phyloP scores from a whole-genome alignment of 2,797 vertebrate genomes.

The Phataginus tricuspis region DNA sequence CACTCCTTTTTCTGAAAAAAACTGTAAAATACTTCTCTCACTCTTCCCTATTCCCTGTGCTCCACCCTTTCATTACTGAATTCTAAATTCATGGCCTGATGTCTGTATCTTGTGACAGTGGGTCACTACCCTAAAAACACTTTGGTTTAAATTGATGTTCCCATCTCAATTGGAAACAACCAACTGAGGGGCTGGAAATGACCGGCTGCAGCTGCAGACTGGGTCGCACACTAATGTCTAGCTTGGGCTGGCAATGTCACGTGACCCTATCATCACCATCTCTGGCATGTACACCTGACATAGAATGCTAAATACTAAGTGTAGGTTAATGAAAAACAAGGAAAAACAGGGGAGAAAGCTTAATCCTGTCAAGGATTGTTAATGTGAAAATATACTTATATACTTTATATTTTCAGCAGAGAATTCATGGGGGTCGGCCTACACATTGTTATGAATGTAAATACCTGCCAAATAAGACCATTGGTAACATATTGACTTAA shows the following conservation, averaged over 20 bases:
- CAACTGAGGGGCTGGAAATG: constrained; percentile 46
- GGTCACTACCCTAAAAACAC: constrained; percentile 45
- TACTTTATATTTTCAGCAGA: constrained; percentile 19
- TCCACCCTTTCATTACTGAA: not conserved
- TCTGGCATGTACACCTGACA: constrained; percentile 50
- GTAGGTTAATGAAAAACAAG: constrained; percentile 70
- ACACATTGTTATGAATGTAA: not conserved
- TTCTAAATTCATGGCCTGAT: constrained; percentile 36
- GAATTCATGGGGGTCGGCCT: not conserved
- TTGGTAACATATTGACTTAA: constrained; percentile 41
- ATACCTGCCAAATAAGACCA: not conserved
- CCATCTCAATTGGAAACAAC: constrained; percentile 27
- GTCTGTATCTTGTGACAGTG: constrained; percentile 50
- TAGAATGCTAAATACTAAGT: constrained; percentile 34
- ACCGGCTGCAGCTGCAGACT: not conserved
- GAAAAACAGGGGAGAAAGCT: not conserved
- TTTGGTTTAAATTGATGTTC: constrained; percentile 15
- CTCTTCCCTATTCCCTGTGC: not conserved
- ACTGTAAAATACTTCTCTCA: not conserved
- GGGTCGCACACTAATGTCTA: not conserved
- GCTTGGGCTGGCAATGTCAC: not conserved
- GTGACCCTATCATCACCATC: not conserved
- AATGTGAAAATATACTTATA: constrained; percentile 33
- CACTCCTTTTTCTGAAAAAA: not conserved
- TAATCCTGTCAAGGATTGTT: not conserved